Base-by-base conservation (phyloP, 2,797 vertebrate genomes). In the Eidolon dupreanum region DNA sequence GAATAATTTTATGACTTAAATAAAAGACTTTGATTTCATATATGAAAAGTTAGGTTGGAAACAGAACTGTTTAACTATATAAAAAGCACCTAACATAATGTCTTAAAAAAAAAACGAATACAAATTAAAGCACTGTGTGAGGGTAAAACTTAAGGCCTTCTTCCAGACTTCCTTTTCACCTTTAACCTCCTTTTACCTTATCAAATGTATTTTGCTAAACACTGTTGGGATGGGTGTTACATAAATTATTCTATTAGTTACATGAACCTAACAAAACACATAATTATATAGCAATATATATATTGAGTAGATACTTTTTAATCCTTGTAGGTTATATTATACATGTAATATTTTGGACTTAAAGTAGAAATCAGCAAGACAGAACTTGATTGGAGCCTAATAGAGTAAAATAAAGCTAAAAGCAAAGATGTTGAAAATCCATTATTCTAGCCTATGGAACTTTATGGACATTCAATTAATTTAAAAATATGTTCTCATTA, bases 1-100 rank as follows among this genome's bases (percentile, higher is more conserved):
- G 38, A 81, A 86, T 82, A 94, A 91, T 74, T 95, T 92, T 66
- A 78, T 70, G 13, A 92, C 43, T 88, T 73, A n/a, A 94, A 94
- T 91, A 78, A 78, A 92, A 85, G 66, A 0, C 9, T 96, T 82
- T 87, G 19, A 89, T 94, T 93, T 96, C 31, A 68, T 57, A 55
- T 49, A 75, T 83, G 61, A 87, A 93, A 91, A 83, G 15, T 26
- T 46, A 49, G 75, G 4, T 70, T 97, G 57, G 63, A 96, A 97
- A 70, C 12, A 59, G 70, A 93, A 10, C 12, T 55, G 16, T 84
- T 95, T 38, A 95, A 65, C 19, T 38, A 89, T 17, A 84, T 77
- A 41, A 85, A 77, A 61, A 65, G 17, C n/a, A 79, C 0, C 24
- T 38, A 46, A 90, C 82, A 73, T 66, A 83, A 61, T 12, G 2